These are phyloP conservation scores for Cydia fagiglandana DNA, from an alignment of 1,140 invertebrate genomes.

Conservation along the genomic window DNA sequence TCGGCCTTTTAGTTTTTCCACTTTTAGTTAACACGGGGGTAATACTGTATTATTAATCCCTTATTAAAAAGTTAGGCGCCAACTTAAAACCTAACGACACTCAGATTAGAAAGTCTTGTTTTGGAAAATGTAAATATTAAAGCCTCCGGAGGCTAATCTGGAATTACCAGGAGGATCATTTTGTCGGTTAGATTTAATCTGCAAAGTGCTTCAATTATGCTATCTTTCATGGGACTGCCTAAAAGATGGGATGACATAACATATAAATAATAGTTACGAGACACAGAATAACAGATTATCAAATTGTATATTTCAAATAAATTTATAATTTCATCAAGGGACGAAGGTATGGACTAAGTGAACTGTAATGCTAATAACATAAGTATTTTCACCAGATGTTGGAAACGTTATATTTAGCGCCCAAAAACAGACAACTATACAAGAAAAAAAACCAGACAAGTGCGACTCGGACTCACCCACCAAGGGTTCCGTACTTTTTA, in stretches of 20 bases:
- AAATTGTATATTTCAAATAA: not conserved
- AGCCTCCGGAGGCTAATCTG: constrained; percentile 23
- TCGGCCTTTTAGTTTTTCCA: constrained; percentile 5
- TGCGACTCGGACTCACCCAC: too few relatives aligned
- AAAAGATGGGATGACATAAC: constrained; percentile 1
- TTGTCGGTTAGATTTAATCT: constrained; percentile 21
- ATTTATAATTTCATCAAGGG: not conserved
- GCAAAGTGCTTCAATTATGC: constrained; percentile 8
- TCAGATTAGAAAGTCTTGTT: constrained; percentile 20
- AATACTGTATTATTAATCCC: constrained; percentile 10
- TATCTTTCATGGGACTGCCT: not conserved
- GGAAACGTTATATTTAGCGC: not conserved
- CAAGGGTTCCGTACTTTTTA: too few relatives aligned
- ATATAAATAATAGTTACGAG: not conserved
- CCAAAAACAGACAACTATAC: too few relatives aligned
- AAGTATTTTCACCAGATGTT: too few relatives aligned
- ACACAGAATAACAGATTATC: not conserved
- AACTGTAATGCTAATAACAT: too few relatives aligned
- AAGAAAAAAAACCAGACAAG: too few relatives aligned
- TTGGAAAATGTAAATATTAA: constrained; percentile 22
- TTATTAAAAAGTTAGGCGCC: constrained; percentile 20
- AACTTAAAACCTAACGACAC: constrained; percentile 13
- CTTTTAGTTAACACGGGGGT: not conserved
- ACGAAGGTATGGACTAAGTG: not conserved
- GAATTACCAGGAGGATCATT: constrained; percentile 27